Evolutionary conservation across 2,888 invertebrate genomes (phyloP).

Genomic region (Keiferia lycopersicella): DNA sequence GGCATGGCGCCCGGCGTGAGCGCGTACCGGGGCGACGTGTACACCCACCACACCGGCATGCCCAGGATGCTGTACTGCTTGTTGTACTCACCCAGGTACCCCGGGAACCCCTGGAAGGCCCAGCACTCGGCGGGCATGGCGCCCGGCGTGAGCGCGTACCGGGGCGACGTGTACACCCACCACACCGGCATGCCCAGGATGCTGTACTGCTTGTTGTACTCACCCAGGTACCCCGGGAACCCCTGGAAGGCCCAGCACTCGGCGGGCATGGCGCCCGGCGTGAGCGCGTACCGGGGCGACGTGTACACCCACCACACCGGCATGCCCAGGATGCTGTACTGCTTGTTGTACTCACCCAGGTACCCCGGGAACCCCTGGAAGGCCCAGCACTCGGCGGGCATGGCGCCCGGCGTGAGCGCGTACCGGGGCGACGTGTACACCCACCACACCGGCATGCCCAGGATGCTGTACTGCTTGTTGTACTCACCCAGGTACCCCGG

Average conservation of each 20-base stretch:
- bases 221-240: background rate
- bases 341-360: slow-evolving; percentile 24
- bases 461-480: slow-evolving; percentile 87
- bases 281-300: no score
- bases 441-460: slow-evolving; percentile 95
- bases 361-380: slow-evolving; percentile 95
- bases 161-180: slow-evolving; percentile 92
- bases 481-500: slow-evolving; percentile 84
- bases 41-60: no score
- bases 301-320: no score
- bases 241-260: no score
- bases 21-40: no score
- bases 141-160: slow-evolving; percentile 92
- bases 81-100: slow-evolving; percentile 72
- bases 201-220: slow-evolving; percentile 84
- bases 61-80: no score
- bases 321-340: no score
- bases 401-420: slow-evolving; percentile 91
- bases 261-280: no score
- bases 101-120: slow-evolving; percentile 96
- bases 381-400: slow-evolving; percentile 98
- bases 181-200: slow-evolving; percentile 94
- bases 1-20: no score
- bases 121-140: slow-evolving; percentile 97
- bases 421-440: slow-evolving; percentile 91